These are phyloP conservation scores for Anomalospiza imberbis DNA, from an alignment of 2,797 vertebrate genomes.

Conservation along the genomic window DNA sequence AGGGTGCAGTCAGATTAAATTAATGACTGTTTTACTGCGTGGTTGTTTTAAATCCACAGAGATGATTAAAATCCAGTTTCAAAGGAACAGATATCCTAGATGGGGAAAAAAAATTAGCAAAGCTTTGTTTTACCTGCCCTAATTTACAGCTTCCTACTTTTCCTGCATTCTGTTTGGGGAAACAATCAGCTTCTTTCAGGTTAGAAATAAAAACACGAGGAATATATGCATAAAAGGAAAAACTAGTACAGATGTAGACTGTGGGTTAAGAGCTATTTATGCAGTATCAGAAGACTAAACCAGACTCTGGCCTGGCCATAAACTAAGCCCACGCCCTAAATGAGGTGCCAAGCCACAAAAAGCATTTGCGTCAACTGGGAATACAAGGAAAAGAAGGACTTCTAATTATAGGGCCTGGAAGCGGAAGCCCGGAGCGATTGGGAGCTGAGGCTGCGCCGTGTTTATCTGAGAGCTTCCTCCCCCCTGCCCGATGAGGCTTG, in stretches of 20 bases:
- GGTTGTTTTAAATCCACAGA: conserved; percentile 75
- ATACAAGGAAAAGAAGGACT: conserved; percentile 94
- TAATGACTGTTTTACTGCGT: conserved; percentile 74
- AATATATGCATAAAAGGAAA: conserved; percentile 78
- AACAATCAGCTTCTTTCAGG: conserved; percentile 68
- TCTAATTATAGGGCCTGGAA: conserved; percentile 99
- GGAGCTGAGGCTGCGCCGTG: conserved; percentile 97
- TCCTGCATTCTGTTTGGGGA: conserved; percentile 60
- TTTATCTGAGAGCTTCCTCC: conserved; percentile 96
- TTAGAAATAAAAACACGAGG: conserved; percentile 61
- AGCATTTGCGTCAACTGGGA: conserved; percentile 99
- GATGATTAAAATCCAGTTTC: conserved; percentile 69
- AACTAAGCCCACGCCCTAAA: conserved; percentile 97
- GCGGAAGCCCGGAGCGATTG: conserved; percentile 95
- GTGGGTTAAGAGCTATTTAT: conserved; percentile 91
- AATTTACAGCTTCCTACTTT: conserved; percentile 70
- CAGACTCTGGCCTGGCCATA: conserved; percentile 89
- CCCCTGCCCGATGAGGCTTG: conserved; percentile 84
- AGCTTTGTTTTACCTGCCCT: conserved; percentile 24
- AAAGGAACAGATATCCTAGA: conserved; percentile 66
- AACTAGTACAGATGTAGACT: conserved; percentile 82
- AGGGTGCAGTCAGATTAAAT: conserved; percentile 75
- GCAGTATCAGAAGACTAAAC: conserved; percentile 95
- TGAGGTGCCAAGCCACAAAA: conserved; percentile 99
- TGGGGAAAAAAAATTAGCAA: not conserved